These are phyloP conservation scores for Ptiloglossa arizonensis DNA, from an alignment of 1,140 invertebrate species.

Conservation along the genomic window DNA sequence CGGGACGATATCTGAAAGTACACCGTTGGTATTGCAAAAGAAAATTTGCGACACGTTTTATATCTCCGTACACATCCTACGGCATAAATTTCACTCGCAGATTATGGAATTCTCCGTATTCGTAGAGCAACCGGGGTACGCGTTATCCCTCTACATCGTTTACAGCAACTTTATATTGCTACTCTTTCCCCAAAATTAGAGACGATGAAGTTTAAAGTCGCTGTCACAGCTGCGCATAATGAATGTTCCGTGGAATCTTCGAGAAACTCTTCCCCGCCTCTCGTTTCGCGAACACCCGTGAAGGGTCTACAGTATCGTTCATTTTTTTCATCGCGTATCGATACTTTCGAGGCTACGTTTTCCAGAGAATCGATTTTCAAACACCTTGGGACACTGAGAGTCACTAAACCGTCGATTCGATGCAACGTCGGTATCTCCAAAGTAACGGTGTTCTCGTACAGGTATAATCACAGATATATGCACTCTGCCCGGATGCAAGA, in stretches of 20 bases:
- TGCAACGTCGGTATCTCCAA: no score
- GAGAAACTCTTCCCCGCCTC: background rate
- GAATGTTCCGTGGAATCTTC: background rate
- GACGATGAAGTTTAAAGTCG: slow-evolving; percentile 17
- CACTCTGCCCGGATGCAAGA: no score
- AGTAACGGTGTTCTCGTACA: no score
- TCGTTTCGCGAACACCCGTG: background rate
- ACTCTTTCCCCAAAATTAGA: slow-evolving; percentile 25
- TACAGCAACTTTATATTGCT: slow-evolving; percentile 21
- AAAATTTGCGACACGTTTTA: background rate
- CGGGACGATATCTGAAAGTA: background rate
- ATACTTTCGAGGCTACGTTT: no score
- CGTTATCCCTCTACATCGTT: slow-evolving; percentile 12
- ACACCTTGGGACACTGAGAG: no score
- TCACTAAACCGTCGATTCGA: no score
- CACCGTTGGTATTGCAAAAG: background rate
- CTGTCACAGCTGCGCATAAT: slow-evolving; percentile 38
- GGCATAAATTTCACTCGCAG: slow-evolving; percentile 20
- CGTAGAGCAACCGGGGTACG: background rate
- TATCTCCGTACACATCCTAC: background rate
- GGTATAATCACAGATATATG: no score
- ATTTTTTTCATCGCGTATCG: background rate
- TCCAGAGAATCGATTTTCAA: no score
- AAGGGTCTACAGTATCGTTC: background rate
- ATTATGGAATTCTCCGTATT: background rate